Base-by-base conservation (phyloP, 2,113 vertebrate genomes). In the Ochotona princeps region DNA sequence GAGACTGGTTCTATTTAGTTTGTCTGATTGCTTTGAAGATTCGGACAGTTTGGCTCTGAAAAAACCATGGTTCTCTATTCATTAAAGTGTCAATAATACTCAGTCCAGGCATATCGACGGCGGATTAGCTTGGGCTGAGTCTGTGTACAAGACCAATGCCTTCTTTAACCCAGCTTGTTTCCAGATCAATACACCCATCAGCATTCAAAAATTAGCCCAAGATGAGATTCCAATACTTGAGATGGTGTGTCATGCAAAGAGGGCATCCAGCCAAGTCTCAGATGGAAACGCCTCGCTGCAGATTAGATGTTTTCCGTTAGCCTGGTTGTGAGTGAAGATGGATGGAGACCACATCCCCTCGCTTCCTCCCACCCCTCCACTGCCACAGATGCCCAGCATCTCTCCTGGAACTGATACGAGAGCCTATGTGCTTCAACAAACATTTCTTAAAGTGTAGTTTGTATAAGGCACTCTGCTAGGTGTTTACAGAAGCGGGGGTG, bases 141-240 rank as follows among this genome's bases (percentile, higher is more conserved):
- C 96, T 96, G 96, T 97, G 97, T 97, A 98, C 96, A 95, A 98
- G 98, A 97, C 96, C 97, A 97, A 97, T 96, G 96, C 97, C 97
- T 98, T 98, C 97, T 96, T 97, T 97, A 98, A 98, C 97, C 97
- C 96, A 95, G 97, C 97, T 98, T 97, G 97, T 98, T 98, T 98
- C 98, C 97, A 97, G 96, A 98, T 98, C 98, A 97, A 98, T 98
- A 98, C 47, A 95, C 92, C 97, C 97, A 98, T 98, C 98, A 98
- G 97, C 98, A 98, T 98, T 97, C 2, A 95, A 98, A 98, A 98
- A 98, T 98, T 98, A 98, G 98, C 97, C 96, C 90, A 13, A 97
- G 97, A 98, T 97, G 97, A 97, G 97, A 98, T 98, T 98, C 98
- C 97, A 97, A 98, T 98, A 98, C 93, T 97, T 76, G 76, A 32